Evolutionary conservation across 2,797 vertebrate genomes (phyloP).

Genomic region (Lepilemur septentrionalis): DNA sequence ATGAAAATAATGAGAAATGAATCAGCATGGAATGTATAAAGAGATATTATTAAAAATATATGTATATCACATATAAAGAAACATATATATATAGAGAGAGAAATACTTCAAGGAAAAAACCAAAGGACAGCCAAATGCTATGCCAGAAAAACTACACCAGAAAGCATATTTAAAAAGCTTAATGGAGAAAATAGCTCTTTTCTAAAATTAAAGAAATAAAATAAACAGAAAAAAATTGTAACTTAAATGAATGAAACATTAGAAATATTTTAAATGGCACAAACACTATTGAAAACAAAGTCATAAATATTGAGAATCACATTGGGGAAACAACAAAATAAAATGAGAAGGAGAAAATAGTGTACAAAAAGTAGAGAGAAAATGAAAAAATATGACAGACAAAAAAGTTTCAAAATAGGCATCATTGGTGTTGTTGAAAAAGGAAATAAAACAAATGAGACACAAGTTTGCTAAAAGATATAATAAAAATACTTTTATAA

Average conservation of each 20-base stretch:
- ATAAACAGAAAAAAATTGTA: not conserved
- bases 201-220: not conserved
- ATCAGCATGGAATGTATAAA: not conserved
- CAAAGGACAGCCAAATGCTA: not conserved
- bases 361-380: not conserved
- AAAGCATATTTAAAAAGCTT: not conserved
- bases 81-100: no score
- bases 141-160: not conserved
- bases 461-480: not conserved
- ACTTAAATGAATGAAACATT: not conserved
- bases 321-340: not conserved
- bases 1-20: not conserved
- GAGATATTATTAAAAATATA: not conserved
- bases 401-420: not conserved
- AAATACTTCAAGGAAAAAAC: not conserved
- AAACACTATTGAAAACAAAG: not conserved
- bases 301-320: not conserved
- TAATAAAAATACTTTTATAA: not conserved
- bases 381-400: not conserved
- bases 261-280: not conserved
- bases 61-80: no score
- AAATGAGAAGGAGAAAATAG: slow-evolving; percentile 4
- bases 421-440: not conserved
- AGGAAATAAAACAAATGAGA: not conserved
- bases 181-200: not conserved